Base-by-base conservation (phyloP, 2,888 invertebrate genomes). In the Meandrusa payeni region DNA sequence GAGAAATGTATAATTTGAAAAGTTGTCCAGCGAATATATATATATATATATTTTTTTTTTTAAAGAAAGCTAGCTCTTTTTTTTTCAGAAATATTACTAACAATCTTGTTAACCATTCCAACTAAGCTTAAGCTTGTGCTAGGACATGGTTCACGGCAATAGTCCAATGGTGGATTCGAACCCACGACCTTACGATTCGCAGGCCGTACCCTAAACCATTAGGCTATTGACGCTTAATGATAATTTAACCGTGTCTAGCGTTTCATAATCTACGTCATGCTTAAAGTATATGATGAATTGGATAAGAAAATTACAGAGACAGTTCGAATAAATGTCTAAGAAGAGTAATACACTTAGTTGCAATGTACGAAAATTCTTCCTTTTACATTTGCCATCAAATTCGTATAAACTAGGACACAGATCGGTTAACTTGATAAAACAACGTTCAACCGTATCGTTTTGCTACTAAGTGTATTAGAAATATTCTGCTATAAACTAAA, bases 391-490 rank as follows among this genome's bases (percentile, higher is more conserved):
- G 20, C 23, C 22, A 41, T 47, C 47, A 43, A 33, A 44, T 49
- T 46, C 24, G 46, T 39, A 47, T 40, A 48, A 47, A 43, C 44
- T 46, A 43, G 33, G 42, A 47, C 43, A 26, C 31, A 40, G 44
- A 42, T 48, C 40, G 51, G 52, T 56, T 55, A 55, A 41, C 24
- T 27, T 37, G 45, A 43, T 47, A 47, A 44, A 45, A 36, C 26
- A 40, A 13, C 10, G 23, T 46, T 28, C 17, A 2, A 6, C 13
- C 20, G 46, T 57, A 61, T 66, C 57, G 65, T 69, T 67, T 69
- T 65, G 66, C 70, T 69, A 66, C 64, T 60, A 70, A 75, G 68
- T 75, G 66, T 65, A 67, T 64, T 63, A 61, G 49, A 59, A 57
- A 58, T 36, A 38, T 31, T 34, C 10, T 32, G 23, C 13, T 12